Base-by-base conservation (phyloP, 2,888 invertebrate genomes). In the Oligia fasciuncula region DNA sequence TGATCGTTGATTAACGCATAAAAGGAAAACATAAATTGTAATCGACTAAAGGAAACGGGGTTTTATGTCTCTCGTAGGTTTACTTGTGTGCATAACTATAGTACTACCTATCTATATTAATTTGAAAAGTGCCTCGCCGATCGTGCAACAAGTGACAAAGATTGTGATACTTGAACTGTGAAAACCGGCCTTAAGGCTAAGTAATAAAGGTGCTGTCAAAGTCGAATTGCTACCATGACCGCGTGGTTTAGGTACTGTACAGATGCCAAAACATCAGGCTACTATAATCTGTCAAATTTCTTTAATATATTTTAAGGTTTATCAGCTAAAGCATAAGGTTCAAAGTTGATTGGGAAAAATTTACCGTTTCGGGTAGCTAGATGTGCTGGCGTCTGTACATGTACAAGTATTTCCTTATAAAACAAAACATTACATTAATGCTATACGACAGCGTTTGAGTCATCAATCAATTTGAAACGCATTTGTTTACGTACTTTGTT, bases 11-110 rank as follows among this genome's bases (percentile, higher is more conserved):
- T 43, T 13, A 66, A n/a, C 35, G 40, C 17, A 4, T 66, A 62
- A 54, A 73, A 77, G 82, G 60, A 73, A 82, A 77, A 81, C 40
- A 54, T 46, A 2, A 17, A 70, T 54, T 51, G 35, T n/a, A 51
- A 69, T 46, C 23, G n/a, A 54, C 51, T 40, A 46, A 63, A 2
- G 4, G 23, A 72, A 81, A 68, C 71, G 2, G 29, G 62, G 57
- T 68, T 75, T 80, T 63, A 57, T n/a, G 13, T n/a, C 29, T 13
- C 8, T 60, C 17, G 67, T 77, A 13, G 19, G 23, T 57, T 57
- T 70, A 70, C 54, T 5, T 57, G 17, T 54, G 14, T 23, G 8
- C 35, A 0, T 35, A 35, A 29, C 6, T 49, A 46, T n/a, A n/a
- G 29, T 19, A 49, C 6, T 65, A 13, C 23, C 40, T 65, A 40